Conservation (phyloP, 2,797 vertebrate species). For the Lepidocolaptes lacrymiger region DNA sequence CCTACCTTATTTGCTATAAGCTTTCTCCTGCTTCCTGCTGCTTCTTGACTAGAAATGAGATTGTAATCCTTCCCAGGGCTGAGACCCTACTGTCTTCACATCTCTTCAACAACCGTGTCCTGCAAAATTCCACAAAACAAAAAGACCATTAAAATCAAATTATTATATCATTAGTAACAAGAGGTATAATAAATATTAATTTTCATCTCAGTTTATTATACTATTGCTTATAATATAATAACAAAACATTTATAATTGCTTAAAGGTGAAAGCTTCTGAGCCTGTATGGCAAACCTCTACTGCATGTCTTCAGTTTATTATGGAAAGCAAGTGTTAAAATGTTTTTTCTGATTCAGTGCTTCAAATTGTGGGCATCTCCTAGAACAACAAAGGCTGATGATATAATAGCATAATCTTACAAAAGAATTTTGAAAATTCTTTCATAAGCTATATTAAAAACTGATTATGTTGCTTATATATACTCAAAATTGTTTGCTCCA, state of each 20-base stretch:
- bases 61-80: neutral
- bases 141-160: neutral
- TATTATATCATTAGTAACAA: neutral
- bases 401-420: neutral
- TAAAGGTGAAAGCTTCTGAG: neutral
- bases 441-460: neutral
- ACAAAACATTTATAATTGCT: neutral
- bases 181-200: neutral
- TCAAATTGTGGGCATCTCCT: neutral
- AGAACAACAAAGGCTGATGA: neutral
- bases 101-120: neutral
- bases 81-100: rapidly evolving
- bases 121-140: neutral
- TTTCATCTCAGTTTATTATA: neutral
- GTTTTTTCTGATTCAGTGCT: neutral
- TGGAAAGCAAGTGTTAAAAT: neutral
- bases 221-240: neutral
- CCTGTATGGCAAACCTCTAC: neutral
- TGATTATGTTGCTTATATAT: neutral
- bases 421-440: neutral
- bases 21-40: neutral
- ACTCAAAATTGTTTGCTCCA: neutral
- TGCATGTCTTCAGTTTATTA: neutral
- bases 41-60: neutral
- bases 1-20: neutral